Percentiles rank a stretch among this genome's conserved stretches.
Conservation (phyloP, 2,888 invertebrate genomes). For the Prosopocoilus inquinatus region DNA sequence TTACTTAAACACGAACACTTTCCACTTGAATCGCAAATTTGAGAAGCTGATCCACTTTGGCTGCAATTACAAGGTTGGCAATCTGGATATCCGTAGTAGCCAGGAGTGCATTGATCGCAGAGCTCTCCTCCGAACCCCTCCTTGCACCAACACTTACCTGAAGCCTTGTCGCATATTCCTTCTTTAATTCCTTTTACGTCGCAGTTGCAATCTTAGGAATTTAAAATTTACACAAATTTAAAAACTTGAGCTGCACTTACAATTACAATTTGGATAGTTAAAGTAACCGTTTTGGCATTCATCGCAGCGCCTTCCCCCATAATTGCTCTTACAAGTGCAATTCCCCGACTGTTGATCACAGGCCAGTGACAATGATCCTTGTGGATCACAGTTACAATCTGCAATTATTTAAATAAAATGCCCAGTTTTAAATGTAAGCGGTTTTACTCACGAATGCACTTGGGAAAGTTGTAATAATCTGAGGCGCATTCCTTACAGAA, state of each 20-base stretch:
- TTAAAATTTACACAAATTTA: not conserved
- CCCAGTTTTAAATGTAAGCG: not conserved
- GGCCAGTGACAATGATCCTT: constrained; percentile 70
- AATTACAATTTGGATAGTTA: constrained; percentile 80
- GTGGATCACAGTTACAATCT: constrained; percentile 82
- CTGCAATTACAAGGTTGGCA: constrained; percentile 88
- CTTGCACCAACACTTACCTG: constrained; percentile 86
- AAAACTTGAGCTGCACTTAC: constrained; percentile 59
- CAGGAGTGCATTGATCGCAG: constrained; percentile 85
- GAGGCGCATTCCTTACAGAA: constrained; percentile 87
- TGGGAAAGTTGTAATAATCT: constrained; percentile 81
- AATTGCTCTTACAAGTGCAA: constrained; percentile 90
- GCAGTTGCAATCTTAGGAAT: constrained; percentile 73
- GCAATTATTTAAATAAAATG: constrained; percentile 25
- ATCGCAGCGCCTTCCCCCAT: constrained; percentile 84
- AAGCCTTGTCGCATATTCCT: constrained; percentile 79
- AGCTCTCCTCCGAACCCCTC: constrained; percentile 84
- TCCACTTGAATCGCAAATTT: constrained; percentile 78
- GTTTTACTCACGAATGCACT: constrained; percentile 71
- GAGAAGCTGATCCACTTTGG: constrained; percentile 71
- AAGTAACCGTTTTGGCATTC: constrained; percentile 89
- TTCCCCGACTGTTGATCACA: constrained; percentile 79
- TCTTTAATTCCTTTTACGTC: constrained; percentile 81
- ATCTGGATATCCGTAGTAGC: constrained; percentile 85
- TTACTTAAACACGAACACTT: constrained; percentile 88